Evolutionary conservation across 2,888 invertebrate species (phyloP), one percentile per base, ranked within the genome.

Genomic region (Drosophila seclusa): DNA sequence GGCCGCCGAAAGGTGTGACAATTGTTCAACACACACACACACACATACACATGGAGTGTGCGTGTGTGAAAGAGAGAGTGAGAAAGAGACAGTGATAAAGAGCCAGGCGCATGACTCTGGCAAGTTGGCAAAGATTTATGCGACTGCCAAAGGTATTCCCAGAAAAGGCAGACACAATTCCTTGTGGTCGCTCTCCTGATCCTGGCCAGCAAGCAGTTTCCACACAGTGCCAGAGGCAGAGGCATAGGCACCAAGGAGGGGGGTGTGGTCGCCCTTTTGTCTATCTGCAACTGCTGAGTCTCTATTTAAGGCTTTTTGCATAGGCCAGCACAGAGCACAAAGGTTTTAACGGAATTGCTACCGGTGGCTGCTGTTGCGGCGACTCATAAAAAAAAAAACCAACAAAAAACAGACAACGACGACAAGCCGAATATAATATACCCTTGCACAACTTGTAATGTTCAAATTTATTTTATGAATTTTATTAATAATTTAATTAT

Each of bases 1-100:
- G 86, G 86, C 61, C 87, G 86, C 79, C 88, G 89, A 90, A 87
- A 87, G 87, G 87, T 90, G 87, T 90, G 87, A 87, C 87, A 90
- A 88, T 89, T 90, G 86, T 76, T 87, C 78, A 74, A 74, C 71
- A 71, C 64, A 73, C 73, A 48, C 72, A 65, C 27, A 27, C 59
- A 48, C 57, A 58, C 57, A 69, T 18, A 31, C 57, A 49, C 48
- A 66, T 32, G 62, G 42, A 42, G n/a, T 16, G 53, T 16, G 34
- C 10, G 55, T 16, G 53, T 18, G 31, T n/a, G 31, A 53, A 32
- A 34, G 53, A 31, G 52, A 24, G 36, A 6, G 54, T 6, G 38
- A 27, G 36, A 24, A 7, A 18, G 27, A 55, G 55, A 55, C 27
- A 36, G 7, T 24, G 49, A 53, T 45, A 36, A 54, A 52, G 58